Evolutionary conservation across 1,140 invertebrate species (phyloP).

Genomic region (Drosophila ohnishii): DNA sequence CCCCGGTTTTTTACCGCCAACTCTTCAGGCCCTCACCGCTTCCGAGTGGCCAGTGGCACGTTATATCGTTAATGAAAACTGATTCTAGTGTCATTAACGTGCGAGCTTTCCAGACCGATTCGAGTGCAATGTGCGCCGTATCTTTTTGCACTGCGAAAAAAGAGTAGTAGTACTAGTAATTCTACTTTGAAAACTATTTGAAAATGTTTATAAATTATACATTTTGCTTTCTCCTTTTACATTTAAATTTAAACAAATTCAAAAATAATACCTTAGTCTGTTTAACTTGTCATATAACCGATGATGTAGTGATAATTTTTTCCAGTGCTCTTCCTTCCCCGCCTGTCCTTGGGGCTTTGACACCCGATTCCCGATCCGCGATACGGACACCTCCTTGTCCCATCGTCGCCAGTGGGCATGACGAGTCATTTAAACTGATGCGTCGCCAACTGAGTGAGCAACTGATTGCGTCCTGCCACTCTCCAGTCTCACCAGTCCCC

Average conservation of each 20-base stretch:
- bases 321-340: background rate
- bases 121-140: slow-evolving; percentile 56
- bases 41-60: slow-evolving; percentile 47
- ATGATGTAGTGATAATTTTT: background rate
- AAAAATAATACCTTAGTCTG: too few relatives aligned
- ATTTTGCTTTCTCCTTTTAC: too few relatives aligned
- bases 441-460: slow-evolving; percentile 58
- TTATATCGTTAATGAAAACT: slow-evolving; percentile 81
- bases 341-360: slow-evolving; percentile 22
- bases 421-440: slow-evolving; percentile 70
- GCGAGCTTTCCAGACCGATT: slow-evolving; percentile 68
- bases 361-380: background rate
- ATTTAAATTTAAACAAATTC: too few relatives aligned
- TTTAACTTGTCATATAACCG: too few relatives aligned
- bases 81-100: slow-evolving; percentile 82
- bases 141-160: slow-evolving; percentile 8
- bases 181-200: too few relatives aligned
- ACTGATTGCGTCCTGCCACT: slow-evolving; percentile 69
- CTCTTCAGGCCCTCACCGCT: slow-evolving; percentile 24
- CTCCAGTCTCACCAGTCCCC: slow-evolving; percentile 11
- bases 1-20: slow-evolving; percentile 11
- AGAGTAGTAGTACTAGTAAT: too few relatives aligned
- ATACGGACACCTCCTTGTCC: background rate
- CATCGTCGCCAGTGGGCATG: slow-evolving; percentile 37
- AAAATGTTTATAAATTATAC: too few relatives aligned